A percentile compares a stretch with the other conserved stretches of the same genome.
These are phyloP conservation scores for Arrhopalites spinosus DNA, from an alignment of 2,888 invertebrate genomes.

Conservation along the genomic window DNA sequence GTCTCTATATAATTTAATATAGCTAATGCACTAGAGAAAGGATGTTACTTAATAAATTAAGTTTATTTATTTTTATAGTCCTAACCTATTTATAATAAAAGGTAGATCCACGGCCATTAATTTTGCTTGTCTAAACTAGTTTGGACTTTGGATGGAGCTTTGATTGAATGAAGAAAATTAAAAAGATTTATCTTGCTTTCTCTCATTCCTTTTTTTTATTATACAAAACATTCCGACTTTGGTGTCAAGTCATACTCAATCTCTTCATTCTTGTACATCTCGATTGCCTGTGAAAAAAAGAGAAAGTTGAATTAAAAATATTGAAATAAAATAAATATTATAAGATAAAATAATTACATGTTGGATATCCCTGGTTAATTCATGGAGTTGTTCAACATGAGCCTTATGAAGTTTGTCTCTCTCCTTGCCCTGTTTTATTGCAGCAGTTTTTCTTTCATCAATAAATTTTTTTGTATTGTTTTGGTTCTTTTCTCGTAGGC, in stretches of 20 bases:
- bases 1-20: neutral
- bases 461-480: conserved; percentile 97
- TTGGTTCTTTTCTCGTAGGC: conserved; percentile 91
- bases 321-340: neutral
- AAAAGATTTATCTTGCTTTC: neutral
- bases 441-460: conserved; percentile 87
- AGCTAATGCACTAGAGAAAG: neutral
- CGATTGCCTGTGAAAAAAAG: conserved; percentile 70
- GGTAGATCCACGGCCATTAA: neutral
- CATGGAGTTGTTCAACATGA: conserved; percentile 91
- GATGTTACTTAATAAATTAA: neutral
- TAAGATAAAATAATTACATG: conserved; percentile 64
- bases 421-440: conserved; percentile 88
- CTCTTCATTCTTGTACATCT: conserved; percentile 93
- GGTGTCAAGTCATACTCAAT: conserved; percentile 85
- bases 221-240: conserved; percentile 89
- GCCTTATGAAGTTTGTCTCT: conserved; percentile 88
- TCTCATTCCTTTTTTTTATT: conserved; percentile 58
- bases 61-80: neutral
- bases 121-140: neutral
- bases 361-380: conserved; percentile 83
- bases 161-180: neutral
- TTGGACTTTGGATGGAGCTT: neutral
- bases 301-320: neutral
- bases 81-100: neutral